Percentiles rank a stretch among this genome's conserved stretches.
phyloP scores from a whole-genome alignment of 2,888 invertebrate species.

The Phymatocera aterrima region DNA sequence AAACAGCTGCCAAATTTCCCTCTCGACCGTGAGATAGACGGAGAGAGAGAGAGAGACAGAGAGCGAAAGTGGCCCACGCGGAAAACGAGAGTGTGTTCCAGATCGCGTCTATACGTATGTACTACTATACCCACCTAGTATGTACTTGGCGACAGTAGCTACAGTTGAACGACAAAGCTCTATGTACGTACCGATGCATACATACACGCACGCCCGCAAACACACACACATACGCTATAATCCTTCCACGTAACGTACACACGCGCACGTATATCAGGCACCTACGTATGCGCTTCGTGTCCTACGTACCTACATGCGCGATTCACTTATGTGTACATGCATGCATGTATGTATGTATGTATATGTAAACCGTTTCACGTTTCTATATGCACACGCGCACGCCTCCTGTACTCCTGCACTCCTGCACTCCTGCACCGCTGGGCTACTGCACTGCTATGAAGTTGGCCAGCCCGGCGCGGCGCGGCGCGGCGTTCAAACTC shows the following conservation, averaged over 20 bases:
- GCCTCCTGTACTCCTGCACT: too few relatives aligned
- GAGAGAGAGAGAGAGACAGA: slow-evolving; percentile 44
- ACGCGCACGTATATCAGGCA: background rate
- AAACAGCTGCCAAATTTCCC: slow-evolving; percentile 75
- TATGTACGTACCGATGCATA: background rate
- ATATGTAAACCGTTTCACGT: background rate
- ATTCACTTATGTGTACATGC: background rate
- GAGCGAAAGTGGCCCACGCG: slow-evolving; percentile 74
- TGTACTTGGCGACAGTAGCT: too few relatives aligned
- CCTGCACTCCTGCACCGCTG: too few relatives aligned
- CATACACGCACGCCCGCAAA: background rate
- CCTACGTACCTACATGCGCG: too few relatives aligned
- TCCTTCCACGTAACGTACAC: background rate
- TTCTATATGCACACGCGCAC: background rate
- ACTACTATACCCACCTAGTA: background rate
- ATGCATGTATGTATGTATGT: background rate
- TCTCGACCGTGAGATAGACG: slow-evolving; percentile 65
- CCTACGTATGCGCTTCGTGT: too few relatives aligned
- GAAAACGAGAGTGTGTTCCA: slow-evolving; percentile 72
- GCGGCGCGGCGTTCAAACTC: too few relatives aligned
- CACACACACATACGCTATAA: background rate
- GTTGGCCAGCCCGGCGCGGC: too few relatives aligned
- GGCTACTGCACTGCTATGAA: too few relatives aligned
- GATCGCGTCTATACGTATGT: slow-evolving; percentile 56
- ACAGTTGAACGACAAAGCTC: background rate